Percentiles rank a stretch among this genome's conserved stretches.
Evolutionary conservation across 2,113 vertebrate genomes (phyloP).

Genomic region (Ctenomys sociabilis): DNA sequence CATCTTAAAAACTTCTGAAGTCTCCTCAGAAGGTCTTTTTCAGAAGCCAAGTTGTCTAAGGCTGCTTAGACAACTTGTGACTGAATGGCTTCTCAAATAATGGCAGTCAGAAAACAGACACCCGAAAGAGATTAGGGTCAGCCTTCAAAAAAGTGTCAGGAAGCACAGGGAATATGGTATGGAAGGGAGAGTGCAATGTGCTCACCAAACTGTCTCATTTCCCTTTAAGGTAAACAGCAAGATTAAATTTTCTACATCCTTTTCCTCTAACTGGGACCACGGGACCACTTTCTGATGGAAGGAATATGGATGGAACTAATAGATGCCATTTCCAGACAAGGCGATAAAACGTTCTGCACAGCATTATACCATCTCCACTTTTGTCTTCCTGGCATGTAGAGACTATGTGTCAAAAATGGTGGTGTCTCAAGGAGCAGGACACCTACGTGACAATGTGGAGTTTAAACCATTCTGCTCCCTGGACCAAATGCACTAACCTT

Average conservation of each 20-base stretch:
- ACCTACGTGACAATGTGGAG: neutral
- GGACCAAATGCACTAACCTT: neutral
- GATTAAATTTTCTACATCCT: neutral
- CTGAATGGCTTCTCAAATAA: neutral
- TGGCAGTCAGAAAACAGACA: neutral
- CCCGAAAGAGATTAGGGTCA: neutral
- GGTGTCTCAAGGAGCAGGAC: neutral
- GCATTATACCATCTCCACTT: neutral
- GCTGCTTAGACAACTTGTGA: neutral
- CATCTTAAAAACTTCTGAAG: neutral
- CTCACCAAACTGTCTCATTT: neutral
- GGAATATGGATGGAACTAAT: neutral
- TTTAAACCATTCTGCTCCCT: neutral
- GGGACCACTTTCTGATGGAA: constrained; percentile 27
- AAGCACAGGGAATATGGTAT: neutral
- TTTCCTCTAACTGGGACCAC: constrained; percentile 3
- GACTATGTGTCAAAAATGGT: neutral
- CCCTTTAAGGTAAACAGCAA: neutral
- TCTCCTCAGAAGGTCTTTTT: neutral
- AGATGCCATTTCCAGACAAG: neutral
- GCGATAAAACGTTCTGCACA: neutral
- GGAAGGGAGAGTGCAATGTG: neutral
- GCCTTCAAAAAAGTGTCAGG: neutral
- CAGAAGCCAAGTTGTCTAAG: neutral
- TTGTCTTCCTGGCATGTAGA: neutral